phyloP scores from a whole-genome alignment of 2,797 vertebrate genomes.

The Lerista edwardsae region DNA sequence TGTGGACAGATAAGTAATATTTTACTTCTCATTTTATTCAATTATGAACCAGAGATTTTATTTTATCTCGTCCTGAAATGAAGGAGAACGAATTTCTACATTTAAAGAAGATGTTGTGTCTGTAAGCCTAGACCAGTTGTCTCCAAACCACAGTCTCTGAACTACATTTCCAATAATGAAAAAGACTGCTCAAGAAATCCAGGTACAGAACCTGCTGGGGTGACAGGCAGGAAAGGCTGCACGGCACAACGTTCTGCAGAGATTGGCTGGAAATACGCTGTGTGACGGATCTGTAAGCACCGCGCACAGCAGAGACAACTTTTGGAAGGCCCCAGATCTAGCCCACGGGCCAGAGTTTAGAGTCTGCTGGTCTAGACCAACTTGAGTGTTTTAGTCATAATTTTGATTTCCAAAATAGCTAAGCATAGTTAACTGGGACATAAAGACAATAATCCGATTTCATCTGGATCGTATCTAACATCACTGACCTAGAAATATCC shows the following conservation, averaged over 20 bases:
- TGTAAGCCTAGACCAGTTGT: no score
- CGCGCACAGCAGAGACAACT: no score
- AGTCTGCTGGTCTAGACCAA: neutral
- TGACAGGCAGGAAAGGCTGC: no score
- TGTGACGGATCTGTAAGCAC: no score
- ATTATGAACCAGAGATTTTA: neutral
- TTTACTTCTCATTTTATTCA: neutral
- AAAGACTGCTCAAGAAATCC: no score
- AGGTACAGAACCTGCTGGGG: no score
- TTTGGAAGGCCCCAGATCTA: no score
- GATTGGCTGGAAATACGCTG: no score
- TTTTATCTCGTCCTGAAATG: neutral
- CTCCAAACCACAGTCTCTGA: no score
- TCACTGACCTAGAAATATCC: neutral
- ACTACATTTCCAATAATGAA: no score
- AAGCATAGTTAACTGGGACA: neutral
- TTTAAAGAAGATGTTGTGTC: neutral
- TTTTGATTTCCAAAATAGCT: neutral
- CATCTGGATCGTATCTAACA: constrained; percentile 25
- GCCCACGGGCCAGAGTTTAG: no score
- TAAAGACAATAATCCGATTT: neutral
- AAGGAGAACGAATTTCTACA: neutral
- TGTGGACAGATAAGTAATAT: neutral
- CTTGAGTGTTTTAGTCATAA: neutral
- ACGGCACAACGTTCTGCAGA: no score